Base-by-base conservation (phyloP, 2,797 vertebrate genomes). In the Microcaecilia unicolor region DNA sequence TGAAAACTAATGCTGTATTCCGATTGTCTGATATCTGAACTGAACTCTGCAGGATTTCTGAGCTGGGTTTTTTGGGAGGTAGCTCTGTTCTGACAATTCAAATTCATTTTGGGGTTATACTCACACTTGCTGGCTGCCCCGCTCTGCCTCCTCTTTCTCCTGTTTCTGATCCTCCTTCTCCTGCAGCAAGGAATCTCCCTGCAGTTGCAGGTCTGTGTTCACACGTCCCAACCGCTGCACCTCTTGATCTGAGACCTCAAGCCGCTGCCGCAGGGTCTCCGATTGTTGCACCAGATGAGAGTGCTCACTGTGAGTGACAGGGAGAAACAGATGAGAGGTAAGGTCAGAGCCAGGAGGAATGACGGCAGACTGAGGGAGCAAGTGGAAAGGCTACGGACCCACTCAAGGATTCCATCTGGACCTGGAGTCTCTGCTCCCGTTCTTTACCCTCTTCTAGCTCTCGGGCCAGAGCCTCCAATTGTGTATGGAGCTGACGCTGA, bases 41-140 rank as follows among this genome's bases (percentile, higher is more conserved):
- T n/a, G n/a, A n/a, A n/a, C n/a, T n/a, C n/a, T n/a, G n/a, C n/a
- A n/a, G n/a, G n/a, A n/a, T n/a, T n/a, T n/a, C n/a, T n/a, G n/a
- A n/a, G n/a, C n/a, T n/a, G n/a, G n/a, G n/a, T n/a, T n/a, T n/a
- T n/a, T n/a, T n/a, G n/a, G n/a, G n/a, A n/a, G n/a, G n/a, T n/a
- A n/a, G n/a, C n/a, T n/a, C n/a, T n/a, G n/a, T n/a, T n/a, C n/a
- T n/a, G n/a, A n/a, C n/a, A n/a, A n/a, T n/a, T n/a, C n/a, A n/a
- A n/a, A n/a, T n/a, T n/a, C 3, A 10, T 9, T 35, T 29, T n/a
- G 20, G 40, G 7, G 6, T 4, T 13, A 9, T 11, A 20, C 79
- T 72, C 37, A 84, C 81, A 82, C 64, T 15, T 60, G 63, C 20
- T 73, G 64, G 28, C 51, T 62, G 10, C 80, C 87, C 42, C 41